Evolutionary conservation across 2,888 invertebrate genomes (phyloP), one percentile per base, ranked within the genome.

Genomic region (Parthenolecanium corni): DNA sequence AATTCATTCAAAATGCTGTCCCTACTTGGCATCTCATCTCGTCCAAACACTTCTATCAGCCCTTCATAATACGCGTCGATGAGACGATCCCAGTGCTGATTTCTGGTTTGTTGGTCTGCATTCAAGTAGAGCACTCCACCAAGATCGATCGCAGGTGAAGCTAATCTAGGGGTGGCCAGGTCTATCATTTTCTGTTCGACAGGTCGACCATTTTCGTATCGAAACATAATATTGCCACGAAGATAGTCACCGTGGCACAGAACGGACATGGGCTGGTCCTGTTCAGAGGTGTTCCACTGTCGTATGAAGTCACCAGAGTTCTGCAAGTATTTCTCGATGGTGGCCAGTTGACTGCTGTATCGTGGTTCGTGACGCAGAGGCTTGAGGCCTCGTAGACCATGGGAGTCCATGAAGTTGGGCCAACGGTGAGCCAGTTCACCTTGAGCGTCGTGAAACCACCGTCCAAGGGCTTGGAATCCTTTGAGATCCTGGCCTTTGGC

Each of bases 181-280:
- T 61, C 61, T 1, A 61, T 25, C 0, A 61, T 9, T 40, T 21
- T n/a, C 3, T 51, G 1, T 18, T 61, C 52, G 14, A 16, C 25
- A 9, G 61, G 61, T 21, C 31, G 12, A 36, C 38, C 25, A 4
- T 61, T 61, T 16, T 38, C 49, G 20, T 61, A 49, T 42, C 20
- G n/a, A 40, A 61, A 61, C 51, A 61, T n/a, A 14, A 61, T 24
- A 14, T 61, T 61, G 23, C 36, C 49, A 51, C 61, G 36, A 11
- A 61, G 38, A 23, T 38, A 51, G 23, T 61, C 61, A n/a, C 61
- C 61, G 40, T 61, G 61, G 16, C 51, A 51, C 11, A 61, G 1
- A 5, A 61, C 61, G 2, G 49, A 40, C 6, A 5, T 16, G n/a
- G 57, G 57, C 14, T 57, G 31, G 4, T 1, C 18, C 40, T 16